A percentile compares a stretch with the other conserved stretches of the same genome.
These are phyloP conservation scores for Apostichopus parvimensis DNA, from an alignment of 35 echinoderm and acorn worm genomes.

Conservation along the genomic window DNA sequence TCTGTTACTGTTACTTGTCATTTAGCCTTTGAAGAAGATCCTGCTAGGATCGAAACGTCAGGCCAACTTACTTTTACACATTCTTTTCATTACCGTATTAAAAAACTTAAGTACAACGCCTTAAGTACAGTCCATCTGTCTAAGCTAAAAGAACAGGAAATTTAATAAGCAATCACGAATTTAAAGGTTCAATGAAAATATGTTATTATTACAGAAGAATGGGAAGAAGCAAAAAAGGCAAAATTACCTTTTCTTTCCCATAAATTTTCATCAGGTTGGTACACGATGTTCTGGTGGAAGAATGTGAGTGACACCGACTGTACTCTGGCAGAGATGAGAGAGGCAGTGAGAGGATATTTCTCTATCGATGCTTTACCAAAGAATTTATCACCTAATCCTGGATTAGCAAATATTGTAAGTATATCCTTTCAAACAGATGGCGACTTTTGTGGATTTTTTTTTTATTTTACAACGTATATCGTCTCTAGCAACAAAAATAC, in stretches of 20 bases:
- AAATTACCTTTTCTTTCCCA: neutral
- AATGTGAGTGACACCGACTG: constrained; percentile 66
- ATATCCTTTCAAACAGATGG: neutral
- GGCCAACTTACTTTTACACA: no score
- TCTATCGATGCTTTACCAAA: constrained; percentile 81
- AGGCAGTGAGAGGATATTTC: constrained; percentile 77
- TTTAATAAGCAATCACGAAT: neutral
- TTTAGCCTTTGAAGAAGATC: no score
- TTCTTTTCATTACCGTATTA: no score
- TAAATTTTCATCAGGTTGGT: constrained; percentile 71
- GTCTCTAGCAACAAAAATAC: no score
- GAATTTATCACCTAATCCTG: constrained; percentile 70
- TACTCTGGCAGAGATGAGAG: constrained; percentile 68
- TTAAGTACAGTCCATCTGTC: neutral
- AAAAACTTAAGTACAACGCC: no score
- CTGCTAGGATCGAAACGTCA: no score
- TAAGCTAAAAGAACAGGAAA: neutral
- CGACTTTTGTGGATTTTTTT: no score
- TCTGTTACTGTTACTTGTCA: no score
- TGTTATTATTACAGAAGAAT: no score
- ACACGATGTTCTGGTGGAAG: constrained; percentile 87
- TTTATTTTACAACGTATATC: no score
- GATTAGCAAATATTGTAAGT: constrained; percentile 79
- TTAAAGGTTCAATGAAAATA: no score
- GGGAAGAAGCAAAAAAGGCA: no score